These are phyloP conservation scores for Allolobophora icterica DNA, from an alignment of 2,888 invertebrate species.

Conservation along the genomic window DNA sequence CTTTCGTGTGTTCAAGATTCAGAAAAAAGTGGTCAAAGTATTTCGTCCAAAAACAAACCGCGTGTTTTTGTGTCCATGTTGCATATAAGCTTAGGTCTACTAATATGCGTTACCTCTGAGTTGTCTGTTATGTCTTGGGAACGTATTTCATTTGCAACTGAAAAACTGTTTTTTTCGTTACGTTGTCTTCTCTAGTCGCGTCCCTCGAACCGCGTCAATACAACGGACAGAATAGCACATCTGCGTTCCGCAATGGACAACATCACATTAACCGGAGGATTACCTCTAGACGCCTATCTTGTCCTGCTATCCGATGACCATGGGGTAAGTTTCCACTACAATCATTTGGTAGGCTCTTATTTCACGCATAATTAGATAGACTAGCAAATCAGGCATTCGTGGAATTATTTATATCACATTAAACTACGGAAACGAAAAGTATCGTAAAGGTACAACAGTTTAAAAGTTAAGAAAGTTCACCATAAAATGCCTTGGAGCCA, in stretches of 20 bases:
- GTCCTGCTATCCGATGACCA: slow-evolving; percentile 58
- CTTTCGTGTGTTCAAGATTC: no score
- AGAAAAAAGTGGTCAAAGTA: no score
- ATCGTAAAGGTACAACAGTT: background rate
- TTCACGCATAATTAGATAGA: background rate
- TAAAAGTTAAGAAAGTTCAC: background rate
- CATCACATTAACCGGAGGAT: background rate
- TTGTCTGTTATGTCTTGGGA: no score
- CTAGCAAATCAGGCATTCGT: background rate
- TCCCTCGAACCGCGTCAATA: slow-evolving; percentile 53
- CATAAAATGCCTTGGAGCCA: background rate
- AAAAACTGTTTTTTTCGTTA: background rate
- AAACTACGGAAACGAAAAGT: background rate
- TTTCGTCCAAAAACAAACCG: no score
- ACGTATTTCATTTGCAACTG: no score
- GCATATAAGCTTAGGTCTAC: no score
- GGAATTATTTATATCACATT: background rate
- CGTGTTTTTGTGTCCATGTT: no score
- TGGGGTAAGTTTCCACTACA: slow-evolving; percentile 50
- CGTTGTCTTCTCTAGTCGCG: background rate
- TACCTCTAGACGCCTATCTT: slow-evolving; percentile 53
- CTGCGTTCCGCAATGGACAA: slow-evolving; percentile 50
- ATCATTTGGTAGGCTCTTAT: background rate
- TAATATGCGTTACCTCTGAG: no score
- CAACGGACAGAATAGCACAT: slow-evolving; percentile 49